These are phyloP conservation scores for Hippocampus barbouri DNA, from an alignment of 2,113 vertebrate species.

Conservation along the genomic window DNA sequence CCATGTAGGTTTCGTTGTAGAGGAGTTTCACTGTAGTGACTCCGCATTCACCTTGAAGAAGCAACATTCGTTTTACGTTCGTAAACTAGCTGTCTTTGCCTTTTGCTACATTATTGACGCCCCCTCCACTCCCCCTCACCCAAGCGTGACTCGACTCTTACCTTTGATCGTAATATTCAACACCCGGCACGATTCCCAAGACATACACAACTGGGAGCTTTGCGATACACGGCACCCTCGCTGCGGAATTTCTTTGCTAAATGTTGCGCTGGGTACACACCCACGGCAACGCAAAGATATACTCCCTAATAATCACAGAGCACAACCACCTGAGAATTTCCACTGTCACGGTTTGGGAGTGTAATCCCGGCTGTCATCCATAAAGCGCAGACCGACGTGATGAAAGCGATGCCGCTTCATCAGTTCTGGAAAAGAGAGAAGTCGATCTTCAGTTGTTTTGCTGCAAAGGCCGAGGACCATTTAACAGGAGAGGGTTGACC, in stretches of 20 bases:
- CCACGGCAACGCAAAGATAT: slow-evolving; percentile 2
- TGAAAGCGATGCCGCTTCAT: neutral
- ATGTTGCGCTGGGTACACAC: slow-evolving; percentile 18
- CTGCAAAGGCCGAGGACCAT: neutral
- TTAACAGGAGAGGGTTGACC: neutral
- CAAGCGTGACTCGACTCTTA: slow-evolving; percentile 8
- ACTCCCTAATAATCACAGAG: slow-evolving; percentile 11
- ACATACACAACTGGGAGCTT: slow-evolving; percentile 13
- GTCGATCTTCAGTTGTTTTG: slow-evolving; percentile 12
- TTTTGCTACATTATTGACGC: neutral
- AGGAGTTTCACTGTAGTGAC: too few species aligned
- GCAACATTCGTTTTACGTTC: too few species aligned
- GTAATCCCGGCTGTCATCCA: slow-evolving; percentile 26
- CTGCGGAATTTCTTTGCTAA: slow-evolving; percentile 44
- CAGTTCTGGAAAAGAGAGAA: slow-evolving; percentile 7
- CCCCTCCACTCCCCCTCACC: neutral
- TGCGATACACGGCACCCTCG: slow-evolving; percentile 6
- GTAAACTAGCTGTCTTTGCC: neutral
- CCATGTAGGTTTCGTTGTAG: too few species aligned
- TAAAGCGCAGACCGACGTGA: slow-evolving; percentile 5
- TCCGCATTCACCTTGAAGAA: too few species aligned
- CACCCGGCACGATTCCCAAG: slow-evolving; percentile 50
- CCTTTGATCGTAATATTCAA: slow-evolving; percentile 49
- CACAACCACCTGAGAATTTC: neutral
- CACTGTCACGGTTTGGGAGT: slow-evolving; percentile 2